phyloP scores from a whole-genome alignment of 2,888 invertebrate species.

The Xestia xanthographa region DNA sequence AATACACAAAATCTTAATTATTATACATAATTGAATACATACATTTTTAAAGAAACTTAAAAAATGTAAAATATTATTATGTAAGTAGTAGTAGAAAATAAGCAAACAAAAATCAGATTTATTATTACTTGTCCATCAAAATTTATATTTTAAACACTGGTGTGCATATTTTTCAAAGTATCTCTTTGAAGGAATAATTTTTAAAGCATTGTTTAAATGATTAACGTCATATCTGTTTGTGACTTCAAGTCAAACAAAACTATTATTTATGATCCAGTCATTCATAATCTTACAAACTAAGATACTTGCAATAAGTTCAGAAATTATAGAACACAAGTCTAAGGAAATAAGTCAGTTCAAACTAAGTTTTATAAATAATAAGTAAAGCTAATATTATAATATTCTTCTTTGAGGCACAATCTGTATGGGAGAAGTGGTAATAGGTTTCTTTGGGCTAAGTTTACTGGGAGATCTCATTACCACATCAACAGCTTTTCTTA shows the following conservation, averaged over 20 bases:
- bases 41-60: conserved; percentile 29
- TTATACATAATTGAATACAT: conserved; percentile 28
- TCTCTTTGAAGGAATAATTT: conserved; percentile 24
- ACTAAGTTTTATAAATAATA: conserved; percentile 43
- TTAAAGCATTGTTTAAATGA: conserved; percentile 36
- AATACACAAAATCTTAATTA: conserved; percentile 22
- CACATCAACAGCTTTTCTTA: conserved; percentile 86
- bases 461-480: conserved; percentile 88
- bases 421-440: conserved; percentile 82
- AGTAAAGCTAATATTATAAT: conserved; percentile 74
- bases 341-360: conserved; percentile 28
- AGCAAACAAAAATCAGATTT: conserved; percentile 33
- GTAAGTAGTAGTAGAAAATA: conserved; percentile 12
- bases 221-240: conserved; percentile 13
- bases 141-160: conserved; percentile 24
- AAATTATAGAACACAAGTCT: conserved; percentile 28
- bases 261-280: conserved; percentile 51
- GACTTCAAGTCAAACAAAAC: conserved; percentile 43
- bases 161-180: conserved; percentile 24
- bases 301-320: conserved; percentile 41
- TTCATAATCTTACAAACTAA: conserved; percentile 56
- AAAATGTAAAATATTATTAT: conserved; percentile 27
- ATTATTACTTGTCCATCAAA: conserved; percentile 27
- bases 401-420: conserved; percentile 82
- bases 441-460: conserved; percentile 87